Evolutionary conservation across 2,113 vertebrate genomes (phyloP).

Genomic region (Takifugu flavidus): DNA sequence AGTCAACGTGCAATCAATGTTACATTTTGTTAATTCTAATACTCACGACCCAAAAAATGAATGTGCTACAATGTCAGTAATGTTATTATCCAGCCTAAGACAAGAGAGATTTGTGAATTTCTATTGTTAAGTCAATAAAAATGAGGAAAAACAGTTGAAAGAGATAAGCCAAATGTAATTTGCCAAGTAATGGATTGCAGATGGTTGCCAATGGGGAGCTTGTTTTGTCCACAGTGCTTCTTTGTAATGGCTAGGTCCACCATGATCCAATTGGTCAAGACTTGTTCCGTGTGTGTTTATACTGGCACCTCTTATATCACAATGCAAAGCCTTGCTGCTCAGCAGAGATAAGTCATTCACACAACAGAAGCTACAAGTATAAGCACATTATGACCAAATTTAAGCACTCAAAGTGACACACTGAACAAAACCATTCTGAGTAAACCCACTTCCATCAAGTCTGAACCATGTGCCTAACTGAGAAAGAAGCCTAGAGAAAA

Average conservation of each 20-base stretch:
- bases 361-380: constrained; percentile 18
- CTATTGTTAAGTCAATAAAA: constrained; percentile 47
- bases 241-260: constrained; percentile 60
- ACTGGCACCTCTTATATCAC: constrained; percentile 53
- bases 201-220: constrained; percentile 51
- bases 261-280: constrained; percentile 50
- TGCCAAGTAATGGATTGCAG: constrained; percentile 67
- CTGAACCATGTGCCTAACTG: no score
- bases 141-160: constrained; percentile 44
- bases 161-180: constrained; percentile 58
- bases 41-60: no score
- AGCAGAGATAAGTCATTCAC: constrained; percentile 25
- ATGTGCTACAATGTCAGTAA: no score
- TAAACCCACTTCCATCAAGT: no score
- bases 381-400: constrained; percentile 6
- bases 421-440: no score
- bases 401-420: not conserved
- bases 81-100: no score
- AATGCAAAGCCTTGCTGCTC: constrained; percentile 42
- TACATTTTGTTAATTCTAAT: no score
- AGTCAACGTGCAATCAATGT: no score
- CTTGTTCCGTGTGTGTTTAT: constrained; percentile 40
- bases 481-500: no score
- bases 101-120: constrained; percentile 31
- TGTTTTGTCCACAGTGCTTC: constrained; percentile 65